A percentile compares a stretch with the other conserved stretches of the same genome.
Evolutionary conservation across 2,888 invertebrate genomes (phyloP).

Genomic region (Drosophila mimetica): DNA sequence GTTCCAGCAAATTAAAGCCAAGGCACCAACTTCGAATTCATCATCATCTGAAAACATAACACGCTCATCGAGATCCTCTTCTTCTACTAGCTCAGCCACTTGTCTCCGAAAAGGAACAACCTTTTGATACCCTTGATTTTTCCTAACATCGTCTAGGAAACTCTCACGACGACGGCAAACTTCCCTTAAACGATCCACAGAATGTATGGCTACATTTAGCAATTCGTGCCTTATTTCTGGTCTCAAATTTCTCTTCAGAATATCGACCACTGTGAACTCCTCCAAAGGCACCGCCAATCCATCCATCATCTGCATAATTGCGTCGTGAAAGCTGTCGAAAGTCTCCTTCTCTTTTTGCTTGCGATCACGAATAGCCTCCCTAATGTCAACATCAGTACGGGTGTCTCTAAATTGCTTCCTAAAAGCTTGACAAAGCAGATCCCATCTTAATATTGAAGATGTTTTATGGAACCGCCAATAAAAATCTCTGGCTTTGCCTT

Average conservation of each 20-base stretch:
- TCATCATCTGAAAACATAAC: background rate
- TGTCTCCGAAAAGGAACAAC: too few relatives aligned
- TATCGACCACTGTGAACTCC: background rate
- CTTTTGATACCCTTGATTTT: background rate
- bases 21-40: background rate
- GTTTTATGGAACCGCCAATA: slow-evolving; percentile 1
- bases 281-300: background rate
- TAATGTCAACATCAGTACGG: background rate
- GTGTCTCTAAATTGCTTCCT: too few relatives aligned
- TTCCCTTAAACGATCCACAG: background rate
- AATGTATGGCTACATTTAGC: background rate
- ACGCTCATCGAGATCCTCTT: background rate
- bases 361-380: slow-evolving; percentile 1
- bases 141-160: slow-evolving; percentile 8
- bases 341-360: background rate
- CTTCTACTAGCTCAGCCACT: background rate
- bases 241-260: background rate
- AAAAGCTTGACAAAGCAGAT: too few relatives aligned
- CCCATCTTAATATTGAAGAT: too few relatives aligned
- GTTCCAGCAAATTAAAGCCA: slow-evolving; percentile 1
- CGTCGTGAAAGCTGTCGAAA: background rate
- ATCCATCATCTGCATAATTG: slow-evolving; percentile 1
- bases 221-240: slow-evolving; percentile 9
- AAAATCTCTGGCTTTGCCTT: background rate
- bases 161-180: slow-evolving; percentile 3